Percentiles rank a stretch among this genome's conserved stretches.
phyloP scores from a whole-genome alignment of 2,888 invertebrate genomes.

The Elegia similella region DNA sequence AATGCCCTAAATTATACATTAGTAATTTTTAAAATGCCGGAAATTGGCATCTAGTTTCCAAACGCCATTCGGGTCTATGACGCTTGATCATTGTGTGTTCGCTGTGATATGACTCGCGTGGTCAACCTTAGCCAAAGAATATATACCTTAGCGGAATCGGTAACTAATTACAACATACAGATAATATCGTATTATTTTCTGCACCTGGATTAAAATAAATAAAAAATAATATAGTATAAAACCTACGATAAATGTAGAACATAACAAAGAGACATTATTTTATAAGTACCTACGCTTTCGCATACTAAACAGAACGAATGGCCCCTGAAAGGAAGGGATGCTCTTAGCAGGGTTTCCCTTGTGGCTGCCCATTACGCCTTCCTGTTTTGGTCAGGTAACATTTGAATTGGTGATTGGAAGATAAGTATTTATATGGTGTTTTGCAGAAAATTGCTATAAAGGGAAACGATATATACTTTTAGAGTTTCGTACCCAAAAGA shows the following conservation, averaged over 20 bases:
- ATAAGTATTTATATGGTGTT: not conserved
- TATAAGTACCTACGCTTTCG: not conserved
- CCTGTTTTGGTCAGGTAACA: constrained; percentile 15
- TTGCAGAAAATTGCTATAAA: too few species aligned
- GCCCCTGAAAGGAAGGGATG: constrained; percentile 14
- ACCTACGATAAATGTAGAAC: not conserved
- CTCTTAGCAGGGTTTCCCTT: constrained; percentile 14
- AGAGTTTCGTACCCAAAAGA: too few species aligned
- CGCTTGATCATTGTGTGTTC: too few species aligned
- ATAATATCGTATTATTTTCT: not conserved
- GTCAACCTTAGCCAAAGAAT: too few species aligned
- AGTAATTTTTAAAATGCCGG: too few species aligned
- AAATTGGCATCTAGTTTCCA: too few species aligned
- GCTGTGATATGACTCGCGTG: too few species aligned
- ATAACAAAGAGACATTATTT: constrained; percentile 4
- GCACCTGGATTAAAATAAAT: not conserved
- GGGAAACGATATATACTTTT: too few species aligned
- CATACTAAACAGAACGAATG: constrained; percentile 8
- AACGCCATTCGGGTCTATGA: too few species aligned
- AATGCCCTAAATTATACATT: too few species aligned
- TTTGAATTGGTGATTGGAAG: constrained; percentile 1
- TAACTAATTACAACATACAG: too few species aligned
- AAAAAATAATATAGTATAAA: not conserved
- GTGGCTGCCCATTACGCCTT: constrained; percentile 12
- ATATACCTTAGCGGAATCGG: too few species aligned